Evolutionary conservation across 2,888 invertebrate species (phyloP).

Genomic region (Tachina fera): DNA sequence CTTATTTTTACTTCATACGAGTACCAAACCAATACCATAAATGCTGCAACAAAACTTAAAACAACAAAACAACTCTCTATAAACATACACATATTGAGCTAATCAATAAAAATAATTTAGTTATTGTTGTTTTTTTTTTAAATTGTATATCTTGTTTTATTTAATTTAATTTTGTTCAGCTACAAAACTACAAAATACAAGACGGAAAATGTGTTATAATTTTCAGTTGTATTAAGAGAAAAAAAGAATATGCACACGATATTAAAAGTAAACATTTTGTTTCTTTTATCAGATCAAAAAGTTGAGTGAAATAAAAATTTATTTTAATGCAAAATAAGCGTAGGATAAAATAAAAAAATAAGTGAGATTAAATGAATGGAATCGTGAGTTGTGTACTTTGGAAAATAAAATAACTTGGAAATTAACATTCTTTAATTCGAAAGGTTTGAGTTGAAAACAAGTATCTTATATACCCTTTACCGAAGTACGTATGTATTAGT

Average conservation of each 20-base stretch:
- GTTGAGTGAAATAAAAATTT: conserved; percentile 29
- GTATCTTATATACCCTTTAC: too few relatives aligned
- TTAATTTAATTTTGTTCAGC: not conserved
- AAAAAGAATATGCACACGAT: not conserved
- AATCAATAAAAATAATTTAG: conserved; percentile 56
- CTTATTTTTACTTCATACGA: conserved; percentile 41
- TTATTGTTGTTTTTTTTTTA: not conserved
- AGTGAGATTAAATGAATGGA: conserved; percentile 17
- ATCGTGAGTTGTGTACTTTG: not conserved
- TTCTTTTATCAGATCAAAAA: conserved; percentile 60
- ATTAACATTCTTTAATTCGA: too few relatives aligned
- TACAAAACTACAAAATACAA: conserved; percentile 61
- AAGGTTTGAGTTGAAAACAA: too few relatives aligned
- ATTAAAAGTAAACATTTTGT: not conserved
- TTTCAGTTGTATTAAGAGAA: conserved; percentile 46
- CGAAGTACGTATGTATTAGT: too few relatives aligned
- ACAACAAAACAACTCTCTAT: conserved; percentile 20
- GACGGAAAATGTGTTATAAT: conserved; percentile 49
- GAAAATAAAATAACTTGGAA: not conserved
- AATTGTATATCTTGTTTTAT: not conserved
- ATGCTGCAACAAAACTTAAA: conserved; percentile 5
- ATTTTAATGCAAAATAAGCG: not conserved
- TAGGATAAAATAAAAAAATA: not conserved
- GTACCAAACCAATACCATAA: conserved; percentile 53
- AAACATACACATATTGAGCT: not conserved